phyloP scores from a whole-genome alignment of 2,888 invertebrate species.

The Plemyria rubiginata region DNA sequence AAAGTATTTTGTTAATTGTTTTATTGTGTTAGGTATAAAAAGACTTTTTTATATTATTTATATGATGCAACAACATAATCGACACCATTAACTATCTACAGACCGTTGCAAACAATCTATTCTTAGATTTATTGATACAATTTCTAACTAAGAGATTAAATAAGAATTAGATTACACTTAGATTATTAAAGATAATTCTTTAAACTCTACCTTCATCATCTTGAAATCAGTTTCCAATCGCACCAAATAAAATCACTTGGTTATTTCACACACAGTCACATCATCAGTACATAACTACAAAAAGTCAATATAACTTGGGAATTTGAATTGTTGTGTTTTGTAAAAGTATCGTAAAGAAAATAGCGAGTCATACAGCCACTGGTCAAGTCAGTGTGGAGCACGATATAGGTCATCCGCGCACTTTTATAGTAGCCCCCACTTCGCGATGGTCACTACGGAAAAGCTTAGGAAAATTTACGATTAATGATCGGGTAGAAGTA shows the following conservation, averaged over 20 bases:
- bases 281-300: conserved; percentile 20
- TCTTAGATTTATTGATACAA: background rate
- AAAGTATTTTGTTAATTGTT: too few relatives aligned
- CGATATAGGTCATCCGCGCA: conserved; percentile 73
- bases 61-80: too few relatives aligned
- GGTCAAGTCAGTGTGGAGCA: conserved; percentile 58
- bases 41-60: too few relatives aligned
- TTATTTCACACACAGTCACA: conserved; percentile 30
- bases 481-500: conserved; percentile 11
- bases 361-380: conserved; percentile 48
- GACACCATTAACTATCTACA: background rate
- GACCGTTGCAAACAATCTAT: background rate
- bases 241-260: conserved; percentile 41
- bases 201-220: conserved; percentile 54
- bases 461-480: conserved; percentile 25
- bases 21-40: too few relatives aligned
- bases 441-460: conserved; percentile 16
- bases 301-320: background rate
- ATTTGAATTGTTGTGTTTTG: background rate
- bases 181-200: background rate
- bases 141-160: too few relatives aligned
- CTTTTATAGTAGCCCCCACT: conserved; percentile 74
- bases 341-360: conserved; percentile 11
- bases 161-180: too few relatives aligned
- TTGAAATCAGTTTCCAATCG: conserved; percentile 38